Base-by-base conservation (phyloP, 92 coral and sea anemone species). In the Heteractis magnifica region DNA sequence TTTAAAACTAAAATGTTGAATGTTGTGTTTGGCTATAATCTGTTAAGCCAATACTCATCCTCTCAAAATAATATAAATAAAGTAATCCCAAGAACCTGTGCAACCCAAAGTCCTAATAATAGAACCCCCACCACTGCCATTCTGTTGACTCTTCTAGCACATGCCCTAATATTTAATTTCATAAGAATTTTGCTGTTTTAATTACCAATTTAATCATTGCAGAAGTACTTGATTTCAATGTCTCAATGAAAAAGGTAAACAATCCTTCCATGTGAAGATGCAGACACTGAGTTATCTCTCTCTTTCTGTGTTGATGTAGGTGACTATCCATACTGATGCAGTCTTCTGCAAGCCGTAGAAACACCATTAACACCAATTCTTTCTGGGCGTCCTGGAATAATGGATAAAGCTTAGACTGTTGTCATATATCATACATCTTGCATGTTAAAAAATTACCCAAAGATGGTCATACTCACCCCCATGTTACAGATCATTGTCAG, bases 271-370 rank as follows among this genome's bases (percentile, higher is more conserved):
- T 88, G 49, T 90, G 93, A 21, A 56, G 79, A 78, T 89, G 87
- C 19, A 95, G 76, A 44, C 89, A 93, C 11, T 87, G 87, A 6
- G 93, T 95, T 81, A 95, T 90, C 65, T 95, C 95, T 88, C 88
- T 92, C 83, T 89, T 92, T 77, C 98, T 86, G 52, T 75, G 76
- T 15, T 84, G 72, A 13, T 92, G 93, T 13, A 95, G 91, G 72
- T 95, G 89, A 73, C 83, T 82, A 73, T 92, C 98, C 94, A 93
- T 90, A 14, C 86, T 88, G 55, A 91, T 88, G 60, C 89, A 87
- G 51, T 95, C 98, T 78, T 95, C 98, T 12, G 98, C 97, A 18
- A 95, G 91, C 6, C 95, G 98, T 21, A 95, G 81, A 5, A 95
- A 88, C 51, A 92, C 86, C 90, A 94, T 90, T 5, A 95, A 89